phyloP scores from a whole-genome alignment of 1,140 invertebrate genomes.

The Chionoecetes opilio region DNA sequence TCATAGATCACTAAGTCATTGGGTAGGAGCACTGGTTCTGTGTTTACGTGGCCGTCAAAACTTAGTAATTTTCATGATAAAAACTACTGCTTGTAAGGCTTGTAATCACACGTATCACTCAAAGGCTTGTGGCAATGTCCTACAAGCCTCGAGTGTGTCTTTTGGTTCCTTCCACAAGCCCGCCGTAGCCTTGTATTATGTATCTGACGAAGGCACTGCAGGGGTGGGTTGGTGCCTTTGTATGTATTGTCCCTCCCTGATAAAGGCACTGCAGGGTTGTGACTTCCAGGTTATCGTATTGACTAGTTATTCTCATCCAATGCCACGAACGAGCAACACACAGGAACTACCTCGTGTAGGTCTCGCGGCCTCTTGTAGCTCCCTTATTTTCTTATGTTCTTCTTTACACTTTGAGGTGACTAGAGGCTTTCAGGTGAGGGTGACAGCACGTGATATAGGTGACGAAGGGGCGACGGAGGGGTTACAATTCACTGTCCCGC shows the following conservation, averaged over 20 bases:
- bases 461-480: neutral
- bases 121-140: neutral
- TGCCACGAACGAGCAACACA: neutral
- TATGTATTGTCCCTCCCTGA: neutral
- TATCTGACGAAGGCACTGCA: neutral
- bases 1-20: neutral
- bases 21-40: neutral
- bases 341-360: no score
- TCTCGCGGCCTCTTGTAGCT: no score
- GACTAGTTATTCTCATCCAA: neutral
- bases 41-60: neutral
- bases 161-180: neutral
- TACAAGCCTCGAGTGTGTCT: neutral
- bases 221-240: no score
- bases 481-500: neutral
- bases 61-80: conserved; percentile 11
- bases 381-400: no score
- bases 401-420: neutral
- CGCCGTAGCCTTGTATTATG: no score
- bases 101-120: neutral
- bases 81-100: conserved; percentile 51
- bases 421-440: neutral
- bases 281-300: neutral
- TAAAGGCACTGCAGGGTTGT: neutral
- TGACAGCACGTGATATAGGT: neutral